Evolutionary conservation across 1,140 invertebrate species (phyloP).

Genomic region (Drosophila kanapiae): DNA sequence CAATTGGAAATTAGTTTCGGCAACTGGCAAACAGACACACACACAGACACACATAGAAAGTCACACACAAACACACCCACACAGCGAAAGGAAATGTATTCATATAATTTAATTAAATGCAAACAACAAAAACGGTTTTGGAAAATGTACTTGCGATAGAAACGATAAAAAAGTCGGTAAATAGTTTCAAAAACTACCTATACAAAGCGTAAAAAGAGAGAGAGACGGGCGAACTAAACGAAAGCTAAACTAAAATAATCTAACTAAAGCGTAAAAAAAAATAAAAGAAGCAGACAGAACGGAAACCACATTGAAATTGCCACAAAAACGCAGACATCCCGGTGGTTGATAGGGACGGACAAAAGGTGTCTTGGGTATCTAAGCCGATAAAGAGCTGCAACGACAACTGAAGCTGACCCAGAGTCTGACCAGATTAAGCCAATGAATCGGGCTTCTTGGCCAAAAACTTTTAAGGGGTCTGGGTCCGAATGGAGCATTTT

Average conservation of each 20-base stretch:
- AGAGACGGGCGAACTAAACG: conserved; percentile 26
- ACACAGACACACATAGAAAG: conserved; percentile 25
- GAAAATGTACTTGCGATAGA: conserved; percentile 84
- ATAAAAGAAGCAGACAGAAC: conserved; percentile 41
- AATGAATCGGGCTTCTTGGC: conserved; percentile 31
- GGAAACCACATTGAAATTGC: conserved; percentile 58
- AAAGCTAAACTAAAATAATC: conserved; percentile 57
- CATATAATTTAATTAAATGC: conserved; percentile 83
- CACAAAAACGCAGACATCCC: conserved; percentile 12
- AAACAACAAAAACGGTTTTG: conserved; percentile 85
- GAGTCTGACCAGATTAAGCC: conserved; percentile 21
- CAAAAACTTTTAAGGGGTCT: background rate
- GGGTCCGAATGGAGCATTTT: background rate
- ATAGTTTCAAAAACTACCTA: conserved; percentile 81
- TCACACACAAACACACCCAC: conserved; percentile 6
- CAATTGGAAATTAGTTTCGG: conserved; percentile 62
- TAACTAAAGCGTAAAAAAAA: conserved; percentile 52
- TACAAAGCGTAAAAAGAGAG: conserved; percentile 47
- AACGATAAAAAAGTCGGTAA: conserved; percentile 74
- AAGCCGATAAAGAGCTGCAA: conserved; percentile 31
- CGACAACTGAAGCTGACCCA: conserved; percentile 11
- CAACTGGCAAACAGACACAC: conserved; percentile 35
- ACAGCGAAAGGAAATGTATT: conserved; percentile 62
- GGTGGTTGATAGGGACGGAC: background rate
- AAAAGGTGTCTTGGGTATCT: conserved; percentile 21